These are phyloP conservation scores for Leptoclinus maculatus DNA, from an alignment of 2,797 vertebrate species.

Conservation along the genomic window DNA sequence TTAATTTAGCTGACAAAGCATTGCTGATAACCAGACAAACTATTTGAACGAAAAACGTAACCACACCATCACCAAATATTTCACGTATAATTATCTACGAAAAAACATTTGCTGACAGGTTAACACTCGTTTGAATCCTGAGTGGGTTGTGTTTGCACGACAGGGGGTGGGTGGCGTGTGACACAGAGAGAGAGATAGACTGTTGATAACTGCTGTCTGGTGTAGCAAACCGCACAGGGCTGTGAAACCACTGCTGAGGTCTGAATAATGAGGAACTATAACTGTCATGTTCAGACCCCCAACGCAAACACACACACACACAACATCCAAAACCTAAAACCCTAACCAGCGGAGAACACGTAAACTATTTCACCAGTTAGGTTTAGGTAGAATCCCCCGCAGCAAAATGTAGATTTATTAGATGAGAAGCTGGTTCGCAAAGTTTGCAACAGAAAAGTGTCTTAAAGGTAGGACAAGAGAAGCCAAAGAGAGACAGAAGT, in stretches of 20 bases:
- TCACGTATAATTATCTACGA: neutral
- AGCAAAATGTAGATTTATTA: constrained; percentile 15
- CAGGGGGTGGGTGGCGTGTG: constrained; percentile 14
- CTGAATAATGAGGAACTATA: constrained; percentile 78
- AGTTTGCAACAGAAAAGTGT: neutral
- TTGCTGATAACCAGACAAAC: neutral
- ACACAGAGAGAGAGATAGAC: constrained; percentile 43
- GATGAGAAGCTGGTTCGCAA: neutral
- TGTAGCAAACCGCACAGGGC: constrained; percentile 64
- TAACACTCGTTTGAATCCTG: constrained; percentile 29
- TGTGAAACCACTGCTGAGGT: constrained; percentile 76
- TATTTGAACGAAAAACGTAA: neutral
- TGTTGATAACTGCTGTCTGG: constrained; percentile 76
- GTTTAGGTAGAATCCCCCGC: constrained; percentile 9
- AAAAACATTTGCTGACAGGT: constrained; percentile 10
- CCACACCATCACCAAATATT: neutral
- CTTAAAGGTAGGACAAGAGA: constrained; percentile 2
- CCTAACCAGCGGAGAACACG: neutral
- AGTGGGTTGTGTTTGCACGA: constrained; percentile 35
- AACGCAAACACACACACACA: constrained; percentile 6
- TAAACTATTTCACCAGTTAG: constrained; percentile 7
- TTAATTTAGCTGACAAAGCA: constrained; percentile 7
- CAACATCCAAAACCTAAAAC: constrained; percentile 5
- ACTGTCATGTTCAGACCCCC: constrained; percentile 67
- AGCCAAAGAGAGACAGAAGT: neutral